A percentile compares a stretch with the other conserved stretches of the same genome.
Evolutionary conservation across 1,140 invertebrate species (phyloP).

Genomic region (Eulimnadia texana): DNA sequence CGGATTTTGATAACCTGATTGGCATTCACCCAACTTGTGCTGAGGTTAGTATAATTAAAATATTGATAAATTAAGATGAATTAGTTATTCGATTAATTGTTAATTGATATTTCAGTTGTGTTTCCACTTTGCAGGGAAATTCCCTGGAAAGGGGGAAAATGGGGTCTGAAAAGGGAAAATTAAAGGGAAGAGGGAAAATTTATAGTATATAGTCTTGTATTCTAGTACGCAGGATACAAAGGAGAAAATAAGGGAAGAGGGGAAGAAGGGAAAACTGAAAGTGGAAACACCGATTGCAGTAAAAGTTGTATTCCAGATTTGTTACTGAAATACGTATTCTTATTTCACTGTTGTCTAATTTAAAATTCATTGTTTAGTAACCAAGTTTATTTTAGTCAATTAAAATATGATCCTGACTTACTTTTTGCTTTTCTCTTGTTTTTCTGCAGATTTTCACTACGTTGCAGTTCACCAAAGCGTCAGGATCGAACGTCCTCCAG

Average conservation of each 20-base stretch:
- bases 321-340: constrained; percentile 2
- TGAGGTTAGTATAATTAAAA: constrained; percentile 43
- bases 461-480: constrained; percentile 39
- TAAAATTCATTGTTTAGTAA: not conserved
- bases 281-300: no score
- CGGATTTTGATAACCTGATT: constrained; percentile 72
- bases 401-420: not conserved
- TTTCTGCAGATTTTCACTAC: constrained; percentile 41
- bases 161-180: no score
- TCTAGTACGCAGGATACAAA: no score
- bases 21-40: constrained; percentile 94
- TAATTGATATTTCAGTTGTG: not conserved
- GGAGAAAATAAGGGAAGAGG: no score
- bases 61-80: not conserved
- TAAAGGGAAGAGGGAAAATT: no score
- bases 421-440: constrained; percentile 9
- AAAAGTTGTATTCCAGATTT: no score
- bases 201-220: no score
- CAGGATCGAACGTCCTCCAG: constrained; percentile 31
- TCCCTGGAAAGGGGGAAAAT: no score
- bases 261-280: no score
- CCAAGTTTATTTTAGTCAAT: not conserved
- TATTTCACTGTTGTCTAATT: not conserved
- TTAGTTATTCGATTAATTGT: not conserved
- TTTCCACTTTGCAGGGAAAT: not conserved